A percentile compares a stretch with the other conserved stretches of the same genome.
Conservation (phyloP, 2,113 vertebrate genomes). For the Smithornis capensis region DNA sequence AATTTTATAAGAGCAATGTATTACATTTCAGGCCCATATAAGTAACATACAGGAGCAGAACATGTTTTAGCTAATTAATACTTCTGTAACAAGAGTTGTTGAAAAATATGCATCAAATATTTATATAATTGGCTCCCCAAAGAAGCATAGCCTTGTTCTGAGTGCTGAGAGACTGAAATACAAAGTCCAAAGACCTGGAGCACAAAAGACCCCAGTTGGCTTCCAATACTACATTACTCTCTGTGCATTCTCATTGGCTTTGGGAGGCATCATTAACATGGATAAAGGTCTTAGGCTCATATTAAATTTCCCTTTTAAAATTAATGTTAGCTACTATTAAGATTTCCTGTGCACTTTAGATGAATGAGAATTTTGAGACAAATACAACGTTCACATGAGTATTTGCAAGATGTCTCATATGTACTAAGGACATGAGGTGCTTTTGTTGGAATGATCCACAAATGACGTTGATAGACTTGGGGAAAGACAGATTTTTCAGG, state of each 20-base stretch:
- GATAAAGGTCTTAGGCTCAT: background rate
- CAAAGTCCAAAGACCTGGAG: background rate
- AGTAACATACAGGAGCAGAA: slow-evolving; percentile 5
- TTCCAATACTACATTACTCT: background rate
- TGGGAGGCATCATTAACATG: background rate
- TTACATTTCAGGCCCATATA: slow-evolving; percentile 39
- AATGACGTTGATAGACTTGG: background rate
- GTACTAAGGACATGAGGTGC: background rate
- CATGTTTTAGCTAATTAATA: slow-evolving; percentile 43
- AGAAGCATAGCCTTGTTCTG: background rate
- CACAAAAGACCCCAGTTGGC: background rate
- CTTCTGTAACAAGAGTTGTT: background rate
- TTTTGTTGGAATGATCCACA: background rate
- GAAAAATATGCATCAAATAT: slow-evolving; percentile 55
- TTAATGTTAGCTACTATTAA: background rate
- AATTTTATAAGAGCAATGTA: slow-evolving; percentile 27
- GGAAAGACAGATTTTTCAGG: background rate
- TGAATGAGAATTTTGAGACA: background rate
- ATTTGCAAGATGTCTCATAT: background rate
- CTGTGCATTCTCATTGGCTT: background rate
- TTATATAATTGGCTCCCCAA: background rate
- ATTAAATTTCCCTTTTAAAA: slow-evolving; percentile 3
- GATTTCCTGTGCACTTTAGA: background rate
- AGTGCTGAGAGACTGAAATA: background rate
- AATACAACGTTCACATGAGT: background rate